Evolutionary conservation across 1,140 invertebrate species (phyloP), one percentile per base, ranked within the genome.

Genomic region (Cydia amplana): DNA sequence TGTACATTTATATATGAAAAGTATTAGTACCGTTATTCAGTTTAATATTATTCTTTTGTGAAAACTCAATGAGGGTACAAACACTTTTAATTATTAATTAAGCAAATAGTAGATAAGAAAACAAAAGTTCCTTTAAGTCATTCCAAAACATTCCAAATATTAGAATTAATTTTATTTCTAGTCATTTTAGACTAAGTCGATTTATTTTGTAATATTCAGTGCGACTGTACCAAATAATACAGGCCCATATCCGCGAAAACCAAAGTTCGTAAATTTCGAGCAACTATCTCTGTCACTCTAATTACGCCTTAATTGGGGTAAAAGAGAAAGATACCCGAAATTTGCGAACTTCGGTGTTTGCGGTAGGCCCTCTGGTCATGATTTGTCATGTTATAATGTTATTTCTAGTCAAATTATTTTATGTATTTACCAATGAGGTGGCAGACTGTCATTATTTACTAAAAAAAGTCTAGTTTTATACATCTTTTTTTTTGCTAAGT

Each of bases 381-480:
- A 83, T 85, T 88, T 87, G 82, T 86, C 79, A 82, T 80, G 78
- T 87, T 85, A 78, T 87, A 84, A 87, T 89, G 85, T 92, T 91
- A 83, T 87, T 88, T 91, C 90, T 92, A 92, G 90, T 92, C 90
- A 88, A 92, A 90, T 89, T 88, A 87, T 89, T 91, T 92, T 82
- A 85, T 83, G 79, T 80, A 82, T 88, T 90, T 89, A 83, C 86
- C 84, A 83, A 85, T 84, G 85, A 89, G 88, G 87, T 86, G 83
- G 80, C 82, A 80, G 73, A 81, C 76, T 73, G 79, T 55, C 74
- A 75, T 81, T 78, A 76, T 78, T 80, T 77, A 80, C 20, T 23
- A 60, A 12, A 60, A 23, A 60, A 23, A 23, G 6, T 40, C 36
- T 40, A 40, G 7, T 10, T 40, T 10, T 9, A 7, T 40, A 40